Conservation (phyloP, 2,888 invertebrate genomes). For the Protophormia terraenovae region DNA sequence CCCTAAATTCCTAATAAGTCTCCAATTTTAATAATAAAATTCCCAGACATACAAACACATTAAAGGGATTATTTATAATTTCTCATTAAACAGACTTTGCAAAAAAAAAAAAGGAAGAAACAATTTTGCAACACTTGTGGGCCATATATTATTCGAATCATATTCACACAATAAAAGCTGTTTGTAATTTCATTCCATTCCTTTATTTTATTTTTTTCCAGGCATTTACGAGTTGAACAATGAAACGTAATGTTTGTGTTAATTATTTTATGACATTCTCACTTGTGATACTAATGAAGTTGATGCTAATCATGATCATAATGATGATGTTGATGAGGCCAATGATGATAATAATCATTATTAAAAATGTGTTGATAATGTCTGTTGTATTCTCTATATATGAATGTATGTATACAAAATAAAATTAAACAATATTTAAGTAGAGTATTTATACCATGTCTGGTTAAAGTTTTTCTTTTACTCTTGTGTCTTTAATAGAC, state of each 20-base stretch:
- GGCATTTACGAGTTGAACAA: slow-evolving; percentile 11
- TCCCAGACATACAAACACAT: neutral
- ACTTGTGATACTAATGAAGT: slow-evolving; percentile 38
- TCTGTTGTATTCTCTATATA: neutral
- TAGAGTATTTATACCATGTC: slow-evolving; percentile 11
- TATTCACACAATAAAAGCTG: neutral
- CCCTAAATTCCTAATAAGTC: neutral
- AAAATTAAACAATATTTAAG: slow-evolving; percentile 1
- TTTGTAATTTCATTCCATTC: neutral
- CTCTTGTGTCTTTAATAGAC: neutral
- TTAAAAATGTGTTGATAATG: slow-evolving; percentile 53
- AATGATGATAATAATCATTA: slow-evolving; percentile 36
- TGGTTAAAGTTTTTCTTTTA: slow-evolving; percentile 19
- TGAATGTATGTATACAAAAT: neutral
- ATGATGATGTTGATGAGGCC: neutral
- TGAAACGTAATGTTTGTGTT: slow-evolving; percentile 33
- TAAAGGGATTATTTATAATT: neutral
- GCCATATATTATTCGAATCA: slow-evolving; percentile 14
- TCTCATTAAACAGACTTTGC: neutral
- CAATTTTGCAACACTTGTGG: slow-evolving; percentile 33
- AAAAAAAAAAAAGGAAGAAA: neutral
- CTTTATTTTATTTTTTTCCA: neutral
- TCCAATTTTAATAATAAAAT: neutral
- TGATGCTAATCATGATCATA: slow-evolving; percentile 40
- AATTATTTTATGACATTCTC: slow-evolving; percentile 59